phyloP scores from a whole-genome alignment of 2,888 invertebrate species.

The Hirtodrosophila cameraria region DNA sequence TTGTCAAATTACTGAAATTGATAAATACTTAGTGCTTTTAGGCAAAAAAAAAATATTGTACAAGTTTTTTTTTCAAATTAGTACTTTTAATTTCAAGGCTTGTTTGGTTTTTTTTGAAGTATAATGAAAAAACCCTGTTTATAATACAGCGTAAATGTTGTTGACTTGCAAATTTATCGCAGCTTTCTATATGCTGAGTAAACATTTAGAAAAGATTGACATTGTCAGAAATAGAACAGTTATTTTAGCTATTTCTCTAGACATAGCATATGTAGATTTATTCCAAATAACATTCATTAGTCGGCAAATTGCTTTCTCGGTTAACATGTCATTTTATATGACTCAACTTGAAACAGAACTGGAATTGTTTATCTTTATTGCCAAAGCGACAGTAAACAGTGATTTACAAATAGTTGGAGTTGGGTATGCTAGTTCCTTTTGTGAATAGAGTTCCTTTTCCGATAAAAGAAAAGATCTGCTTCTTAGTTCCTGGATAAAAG shows the following conservation, averaged over 20 bases:
- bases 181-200: constrained; percentile 16
- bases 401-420: no score
- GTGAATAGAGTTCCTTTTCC: no score
- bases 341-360: not conserved
- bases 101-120: constrained; percentile 10
- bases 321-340: not conserved
- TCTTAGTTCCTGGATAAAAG: no score
- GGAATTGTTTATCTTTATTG: not conserved
- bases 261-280: not conserved
- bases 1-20: not conserved
- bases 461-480: no score
- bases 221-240: constrained; percentile 2
- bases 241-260: not conserved
- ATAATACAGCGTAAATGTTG: constrained; percentile 5
- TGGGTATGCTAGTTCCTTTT: no score
- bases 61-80: not conserved
- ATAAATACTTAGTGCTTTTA: not conserved
- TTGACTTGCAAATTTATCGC: not conserved
- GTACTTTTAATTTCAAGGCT: constrained; percentile 1
- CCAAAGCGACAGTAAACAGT: not conserved
- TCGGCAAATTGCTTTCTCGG: no score
- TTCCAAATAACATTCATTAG: not conserved
- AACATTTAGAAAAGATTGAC: constrained; percentile 22
- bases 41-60: no score
- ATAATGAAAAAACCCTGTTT: constrained; percentile 22